Evolutionary conservation across 2,797 vertebrate genomes (phyloP).

Genomic region (Clarias platycephalus): DNA sequence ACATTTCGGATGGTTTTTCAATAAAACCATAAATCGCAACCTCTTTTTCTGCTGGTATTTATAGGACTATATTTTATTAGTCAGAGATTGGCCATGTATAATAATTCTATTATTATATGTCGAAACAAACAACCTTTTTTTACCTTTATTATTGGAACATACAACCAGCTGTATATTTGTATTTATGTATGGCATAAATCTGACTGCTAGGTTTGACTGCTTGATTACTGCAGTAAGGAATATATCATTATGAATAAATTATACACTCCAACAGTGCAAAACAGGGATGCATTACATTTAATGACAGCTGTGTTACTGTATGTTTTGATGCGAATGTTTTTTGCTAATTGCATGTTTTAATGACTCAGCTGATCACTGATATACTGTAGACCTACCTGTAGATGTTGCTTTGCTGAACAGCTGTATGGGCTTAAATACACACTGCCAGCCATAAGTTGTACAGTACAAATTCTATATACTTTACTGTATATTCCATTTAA

Average conservation of each 20-base stretch:
- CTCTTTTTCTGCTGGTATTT: not conserved
- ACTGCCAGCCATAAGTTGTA: not conserved
- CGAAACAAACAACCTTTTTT: not conserved
- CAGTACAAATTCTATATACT: no score
- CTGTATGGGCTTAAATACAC: not conserved
- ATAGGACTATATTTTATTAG: not conserved
- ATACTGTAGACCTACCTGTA: not conserved
- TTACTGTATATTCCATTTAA: not conserved
- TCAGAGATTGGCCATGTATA: not conserved
- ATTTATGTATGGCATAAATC: not conserved
- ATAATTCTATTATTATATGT: not conserved
- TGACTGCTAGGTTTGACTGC: not conserved
- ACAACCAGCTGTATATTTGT: not conserved
- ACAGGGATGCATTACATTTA: not conserved
- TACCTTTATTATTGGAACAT: not conserved
- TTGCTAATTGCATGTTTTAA: not conserved
- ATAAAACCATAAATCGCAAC: not conserved
- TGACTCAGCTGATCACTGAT: not conserved
- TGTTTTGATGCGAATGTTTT: not conserved
- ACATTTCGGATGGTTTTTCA: not conserved
- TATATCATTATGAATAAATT: not conserved
- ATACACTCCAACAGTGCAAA: not conserved
- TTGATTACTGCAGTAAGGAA: constrained; percentile 19
- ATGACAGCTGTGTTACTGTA: constrained; percentile 8
- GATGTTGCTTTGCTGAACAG: not conserved